Evolutionary conservation across 2,888 invertebrate species (phyloP).

Genomic region (Drosophila leonis): DNA sequence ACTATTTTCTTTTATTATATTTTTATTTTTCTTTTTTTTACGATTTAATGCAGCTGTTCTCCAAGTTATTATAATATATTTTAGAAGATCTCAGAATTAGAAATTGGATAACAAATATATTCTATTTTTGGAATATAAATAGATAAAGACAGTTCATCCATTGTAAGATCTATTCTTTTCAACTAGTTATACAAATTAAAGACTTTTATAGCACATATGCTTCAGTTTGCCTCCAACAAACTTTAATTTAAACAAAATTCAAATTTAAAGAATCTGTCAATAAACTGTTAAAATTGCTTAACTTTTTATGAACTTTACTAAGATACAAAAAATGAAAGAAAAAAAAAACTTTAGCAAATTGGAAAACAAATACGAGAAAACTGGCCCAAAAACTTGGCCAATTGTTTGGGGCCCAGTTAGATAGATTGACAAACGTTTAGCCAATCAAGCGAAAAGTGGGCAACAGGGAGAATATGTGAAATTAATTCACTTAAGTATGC

Average conservation of each 20-base stretch:
- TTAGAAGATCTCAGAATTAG: too few species aligned
- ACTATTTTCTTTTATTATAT: too few species aligned
- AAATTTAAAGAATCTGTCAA: neutral
- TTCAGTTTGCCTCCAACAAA: neutral
- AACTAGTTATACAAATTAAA: neutral
- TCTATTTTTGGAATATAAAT: too few species aligned
- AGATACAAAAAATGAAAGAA: neutral
- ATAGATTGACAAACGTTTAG: slow-evolving; percentile 3
- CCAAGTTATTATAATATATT: too few species aligned
- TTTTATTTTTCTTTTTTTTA: too few species aligned
- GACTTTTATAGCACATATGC: neutral
- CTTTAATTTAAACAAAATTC: neutral
- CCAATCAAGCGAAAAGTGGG: slow-evolving; percentile 29
- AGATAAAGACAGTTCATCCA: too few species aligned
- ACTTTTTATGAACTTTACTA: neutral
- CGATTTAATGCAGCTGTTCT: too few species aligned
- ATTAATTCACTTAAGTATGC: slow-evolving; percentile 75
- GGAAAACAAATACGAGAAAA: slow-evolving; percentile 23
- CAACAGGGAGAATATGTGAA: slow-evolving; percentile 48
- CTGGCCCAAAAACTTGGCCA: slow-evolving; percentile 24
- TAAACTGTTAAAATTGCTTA: neutral
- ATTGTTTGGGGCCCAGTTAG: neutral
- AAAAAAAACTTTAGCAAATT: slow-evolving; percentile 3
- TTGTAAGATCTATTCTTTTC: too few species aligned
- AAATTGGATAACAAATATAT: too few species aligned